Evolutionary conservation across 2,797 vertebrate species (phyloP).

Genomic region (Amblyopsis hoosieri): DNA sequence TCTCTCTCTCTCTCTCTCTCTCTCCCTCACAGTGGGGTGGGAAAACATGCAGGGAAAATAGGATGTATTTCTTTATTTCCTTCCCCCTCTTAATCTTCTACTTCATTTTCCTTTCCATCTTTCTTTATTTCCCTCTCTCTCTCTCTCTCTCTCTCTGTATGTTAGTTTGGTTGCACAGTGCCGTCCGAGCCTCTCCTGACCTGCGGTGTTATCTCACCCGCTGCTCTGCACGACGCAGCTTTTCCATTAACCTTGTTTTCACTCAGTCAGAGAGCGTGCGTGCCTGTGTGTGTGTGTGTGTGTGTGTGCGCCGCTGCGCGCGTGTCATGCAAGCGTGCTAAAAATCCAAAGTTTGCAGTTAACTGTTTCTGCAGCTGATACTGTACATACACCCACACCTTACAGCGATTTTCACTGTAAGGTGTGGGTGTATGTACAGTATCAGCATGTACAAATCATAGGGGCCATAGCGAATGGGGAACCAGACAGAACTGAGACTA

Average conservation of each 20-base stretch:
- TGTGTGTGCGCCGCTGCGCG: neutral
- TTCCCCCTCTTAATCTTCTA: neutral
- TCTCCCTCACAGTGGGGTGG: neutral
- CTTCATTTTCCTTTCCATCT: neutral
- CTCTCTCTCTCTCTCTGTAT: slow-evolving; percentile 25
- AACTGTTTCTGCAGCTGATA: no score
- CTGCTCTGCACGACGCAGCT: slow-evolving; percentile 34
- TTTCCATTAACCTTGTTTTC: slow-evolving; percentile 66
- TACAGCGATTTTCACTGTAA: no score
- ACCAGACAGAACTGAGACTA: no score
- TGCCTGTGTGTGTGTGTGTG: neutral
- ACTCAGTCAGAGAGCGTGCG: slow-evolving; percentile 1
- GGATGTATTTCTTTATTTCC: no score
- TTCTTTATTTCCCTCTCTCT: neutral
- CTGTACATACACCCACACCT: no score
- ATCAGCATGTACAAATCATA: no score
- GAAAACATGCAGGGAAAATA: no score
- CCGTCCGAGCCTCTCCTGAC: slow-evolving; percentile 50
- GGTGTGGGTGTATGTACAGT: no score
- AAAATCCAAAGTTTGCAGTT: no score
- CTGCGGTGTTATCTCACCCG: slow-evolving; percentile 39
- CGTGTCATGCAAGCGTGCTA: no score
- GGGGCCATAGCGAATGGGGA: no score
- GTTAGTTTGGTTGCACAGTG: slow-evolving; percentile 22
- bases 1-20: neutral